Base-by-base conservation (phyloP, 2,888 invertebrate species). In the Tyria jacobaeae region DNA sequence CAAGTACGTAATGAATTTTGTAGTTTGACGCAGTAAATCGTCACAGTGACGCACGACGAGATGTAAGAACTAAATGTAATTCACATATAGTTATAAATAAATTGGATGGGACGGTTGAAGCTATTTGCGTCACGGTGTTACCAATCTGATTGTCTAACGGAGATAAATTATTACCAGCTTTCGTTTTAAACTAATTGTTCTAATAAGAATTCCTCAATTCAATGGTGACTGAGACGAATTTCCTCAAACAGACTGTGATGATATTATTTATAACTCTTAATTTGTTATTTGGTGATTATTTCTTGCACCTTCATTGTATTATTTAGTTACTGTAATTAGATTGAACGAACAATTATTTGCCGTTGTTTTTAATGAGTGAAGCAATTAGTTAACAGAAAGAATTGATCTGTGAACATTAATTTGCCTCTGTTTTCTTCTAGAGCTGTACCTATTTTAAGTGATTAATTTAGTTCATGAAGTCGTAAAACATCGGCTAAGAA, bases 141-240 rank as follows among this genome's bases (percentile, higher is more conserved):
- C 86, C 82, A 85, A 88, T 86, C 79, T 79, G 80, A 84, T 85
- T 86, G 86, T 88, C 81, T 76, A 76, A 74, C 71, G 68, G 80
- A 83, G 87, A 90, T 85, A 87, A 89, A 91, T 87, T 84, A 85
- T 81, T 80, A 82, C 75, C 77, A 76, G 86, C 83, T 87, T 89
- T 86, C 82, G 75, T 81, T 86, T 80, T 79, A 84, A 89, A 88
- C 84, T 88, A 89, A 89, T 90, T 84, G 81, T 83, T 82, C 77
- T 84, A 81, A 86, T 89, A 83, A 83, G 87, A 83, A 90, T 90
- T 88, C 88, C 89, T 88, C 87, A 88, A 89, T 86, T 80, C 75
- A 71, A 66, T 76, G 71, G 77, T 70, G 84, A 83, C 86, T 83
- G 82, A 80, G 84, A 85, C 84, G 76, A 84, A 91, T 90, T 83